Conservation (phyloP, 2,797 vertebrate species). For the Glossophaga mutica region DNA sequence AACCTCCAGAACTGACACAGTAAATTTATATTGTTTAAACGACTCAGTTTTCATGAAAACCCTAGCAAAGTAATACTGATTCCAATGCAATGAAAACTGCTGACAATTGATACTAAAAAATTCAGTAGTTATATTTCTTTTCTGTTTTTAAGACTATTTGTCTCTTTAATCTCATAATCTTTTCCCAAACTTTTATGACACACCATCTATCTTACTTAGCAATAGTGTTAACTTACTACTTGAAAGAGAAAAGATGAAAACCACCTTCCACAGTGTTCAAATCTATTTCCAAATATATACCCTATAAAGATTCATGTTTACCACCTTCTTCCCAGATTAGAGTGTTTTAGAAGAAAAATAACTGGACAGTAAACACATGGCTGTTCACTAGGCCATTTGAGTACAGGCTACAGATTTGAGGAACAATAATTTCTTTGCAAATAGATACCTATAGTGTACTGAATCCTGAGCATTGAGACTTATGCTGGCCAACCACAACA, state of each 20-base stretch:
- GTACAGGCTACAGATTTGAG: neutral
- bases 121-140: neutral
- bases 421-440: neutral
- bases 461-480: neutral
- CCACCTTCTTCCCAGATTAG: neutral
- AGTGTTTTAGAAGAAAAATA: neutral
- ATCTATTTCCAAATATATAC: neutral
- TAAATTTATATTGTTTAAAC: neutral
- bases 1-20: neutral
- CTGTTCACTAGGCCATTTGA: neutral
- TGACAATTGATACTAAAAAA: neutral
- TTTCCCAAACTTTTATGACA: neutral
- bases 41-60: neutral
- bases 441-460: neutral
- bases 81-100: neutral
- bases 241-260: neutral
- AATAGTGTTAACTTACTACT: neutral
- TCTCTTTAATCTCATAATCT: neutral
- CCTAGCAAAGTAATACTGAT: neutral
- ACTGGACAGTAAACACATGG: neutral
- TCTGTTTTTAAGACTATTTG: neutral
- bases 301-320: neutral
- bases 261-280: neutral
- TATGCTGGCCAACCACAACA: neutral
- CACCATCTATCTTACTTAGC: neutral